Base-by-base conservation (phyloP, 2,888 invertebrate species). In the Leptopilina drosophilae region DNA sequence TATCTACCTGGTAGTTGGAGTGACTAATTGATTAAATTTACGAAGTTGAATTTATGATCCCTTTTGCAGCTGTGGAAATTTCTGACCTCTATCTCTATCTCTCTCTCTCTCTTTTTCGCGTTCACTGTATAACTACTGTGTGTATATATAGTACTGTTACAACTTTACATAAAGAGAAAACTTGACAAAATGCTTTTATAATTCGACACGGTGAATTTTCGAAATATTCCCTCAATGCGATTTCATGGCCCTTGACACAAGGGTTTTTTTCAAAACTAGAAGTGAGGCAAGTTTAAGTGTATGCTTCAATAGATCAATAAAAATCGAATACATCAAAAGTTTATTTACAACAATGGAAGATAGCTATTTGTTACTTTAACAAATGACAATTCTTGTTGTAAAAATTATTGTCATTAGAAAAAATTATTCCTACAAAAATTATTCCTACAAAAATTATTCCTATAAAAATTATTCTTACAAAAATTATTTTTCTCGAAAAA, bases 11-110 rank as follows among this genome's bases (percentile, higher is more conserved):
- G 56, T 73, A 56, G 56, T 73, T 73, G n/a, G n/a, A 73, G 73
- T 73, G 73, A 73, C 56, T 73, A 73, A 73, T 73, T 73, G 73
- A 73, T 73, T 56, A 56, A 73, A 56, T 56, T 73, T 56, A 73
- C 40, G 33, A 26, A 73, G 56, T 56, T 33, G 15, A 33, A 73
- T 73, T 73, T 73, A 73, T 73, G 73, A 56, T 33, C n/a, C 56
- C 56, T 49, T 73, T 56, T 59, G 56, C 73, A 73, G 73, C 73
- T 73, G 73, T 73, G 3, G 33, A 56, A 56, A 73, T 73, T 56
- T 11, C 56, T 56, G 14, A 56, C 33, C 56, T 56, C 56, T 33
- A 33, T 56, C 49, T 49, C 49, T 49, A 33, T 33, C 56, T 56
- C 56, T 33, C 14, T 56, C 11, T 49, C 49, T 49, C 20, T 20